These are phyloP conservation scores for Ophioninae sp. DNA, from an alignment of 2,888 invertebrate species.

Conservation along the genomic window DNA sequence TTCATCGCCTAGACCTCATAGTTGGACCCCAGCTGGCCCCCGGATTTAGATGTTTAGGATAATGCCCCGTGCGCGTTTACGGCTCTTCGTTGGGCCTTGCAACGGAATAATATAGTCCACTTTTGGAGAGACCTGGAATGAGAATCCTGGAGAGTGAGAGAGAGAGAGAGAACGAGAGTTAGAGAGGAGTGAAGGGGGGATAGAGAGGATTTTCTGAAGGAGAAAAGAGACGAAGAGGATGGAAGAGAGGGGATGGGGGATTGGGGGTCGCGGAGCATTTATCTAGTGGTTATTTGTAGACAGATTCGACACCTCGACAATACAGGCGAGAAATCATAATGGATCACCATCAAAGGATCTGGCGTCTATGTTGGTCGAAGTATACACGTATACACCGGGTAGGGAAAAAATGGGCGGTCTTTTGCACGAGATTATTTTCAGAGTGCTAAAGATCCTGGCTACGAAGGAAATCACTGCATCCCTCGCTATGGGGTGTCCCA, in stretches of 20 bases:
- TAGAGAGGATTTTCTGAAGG: constrained; percentile 41
- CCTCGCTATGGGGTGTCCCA: constrained; percentile 71
- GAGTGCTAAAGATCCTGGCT: constrained; percentile 68
- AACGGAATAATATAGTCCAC: constrained; percentile 80
- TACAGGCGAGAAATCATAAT: constrained; percentile 77
- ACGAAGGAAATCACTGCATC: constrained; percentile 40
- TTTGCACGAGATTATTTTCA: constrained; percentile 76
- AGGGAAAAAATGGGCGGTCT: constrained; percentile 68
- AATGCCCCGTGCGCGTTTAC: constrained; percentile 75
- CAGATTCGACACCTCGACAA: constrained; percentile 80
- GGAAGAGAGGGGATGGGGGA: constrained; percentile 50
- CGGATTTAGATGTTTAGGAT: constrained; percentile 81
- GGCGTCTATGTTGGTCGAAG: constrained; percentile 17
- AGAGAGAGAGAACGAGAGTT: constrained; percentile 39
- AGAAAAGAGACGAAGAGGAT: constrained; percentile 38
- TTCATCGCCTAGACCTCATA: neutral
- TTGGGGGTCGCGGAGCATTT: constrained; percentile 72
- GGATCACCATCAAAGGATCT: constrained; percentile 69
- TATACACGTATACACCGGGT: neutral
- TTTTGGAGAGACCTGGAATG: constrained; percentile 73
- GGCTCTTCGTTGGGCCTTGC: constrained; percentile 71
- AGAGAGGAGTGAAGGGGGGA: constrained; percentile 31
- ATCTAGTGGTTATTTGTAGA: constrained; percentile 81
- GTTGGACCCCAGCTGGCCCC: constrained; percentile 77
- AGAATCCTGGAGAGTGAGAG: constrained; percentile 60